These are phyloP conservation scores for Phyllotreta cruciferae DNA, from an alignment of 2,888 invertebrate species.

Conservation along the genomic window DNA sequence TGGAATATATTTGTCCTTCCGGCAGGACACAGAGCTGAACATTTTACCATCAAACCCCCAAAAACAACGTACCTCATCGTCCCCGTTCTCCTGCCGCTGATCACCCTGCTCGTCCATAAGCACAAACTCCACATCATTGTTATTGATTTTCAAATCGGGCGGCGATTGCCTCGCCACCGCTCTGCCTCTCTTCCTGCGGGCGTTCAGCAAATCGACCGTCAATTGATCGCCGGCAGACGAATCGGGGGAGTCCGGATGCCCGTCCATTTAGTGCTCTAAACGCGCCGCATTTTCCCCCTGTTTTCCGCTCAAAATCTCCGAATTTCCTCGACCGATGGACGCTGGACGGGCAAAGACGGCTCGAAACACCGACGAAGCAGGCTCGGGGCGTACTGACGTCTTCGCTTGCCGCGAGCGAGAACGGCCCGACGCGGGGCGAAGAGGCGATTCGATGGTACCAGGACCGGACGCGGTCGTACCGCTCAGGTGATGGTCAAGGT, in stretches of 20 bases:
- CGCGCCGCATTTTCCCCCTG: conserved; percentile 39
- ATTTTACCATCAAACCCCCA: too few species aligned
- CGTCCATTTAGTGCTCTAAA: conserved; percentile 51
- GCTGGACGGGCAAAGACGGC: conserved; percentile 27
- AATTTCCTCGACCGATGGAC: neutral
- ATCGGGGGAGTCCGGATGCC: conserved; percentile 59
- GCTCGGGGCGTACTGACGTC: conserved; percentile 59
- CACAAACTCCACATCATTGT: conserved; percentile 61
- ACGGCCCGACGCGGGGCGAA: conserved; percentile 52
- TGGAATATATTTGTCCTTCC: too few species aligned
- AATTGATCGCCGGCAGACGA: conserved; percentile 59
- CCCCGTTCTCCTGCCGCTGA: conserved; percentile 53
- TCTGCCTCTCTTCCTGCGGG: conserved; percentile 32
- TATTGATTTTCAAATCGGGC: conserved; percentile 55
- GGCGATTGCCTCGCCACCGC: conserved; percentile 42
- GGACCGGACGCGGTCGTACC: conserved; percentile 17
- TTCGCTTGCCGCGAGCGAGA: conserved; percentile 57
- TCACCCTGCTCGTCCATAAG: conserved; percentile 59
- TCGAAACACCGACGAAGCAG: conserved; percentile 50
- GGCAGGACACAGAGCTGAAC: too few species aligned
- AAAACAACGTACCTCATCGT: conserved; percentile 55
- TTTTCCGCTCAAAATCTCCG: conserved; percentile 6
- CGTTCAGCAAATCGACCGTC: conserved; percentile 43
- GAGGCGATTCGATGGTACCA: conserved; percentile 45
- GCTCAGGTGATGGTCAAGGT: conserved; percentile 28